phyloP scores from a whole-genome alignment of 2,888 invertebrate genomes.

The Patella ulyssiponensis region DNA sequence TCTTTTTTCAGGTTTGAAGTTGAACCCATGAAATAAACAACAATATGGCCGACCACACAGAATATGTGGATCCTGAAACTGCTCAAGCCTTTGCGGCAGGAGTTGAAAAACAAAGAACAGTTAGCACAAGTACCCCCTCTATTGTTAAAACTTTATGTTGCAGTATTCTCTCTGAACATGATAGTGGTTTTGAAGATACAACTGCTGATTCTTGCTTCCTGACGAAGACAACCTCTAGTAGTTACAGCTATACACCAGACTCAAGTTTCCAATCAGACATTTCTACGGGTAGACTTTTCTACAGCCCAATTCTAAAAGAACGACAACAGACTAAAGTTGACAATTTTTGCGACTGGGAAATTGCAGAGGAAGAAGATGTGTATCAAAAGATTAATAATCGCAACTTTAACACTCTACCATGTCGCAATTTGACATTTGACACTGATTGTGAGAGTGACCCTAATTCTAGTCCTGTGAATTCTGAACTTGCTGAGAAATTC shows the following conservation, averaged over 20 bases:
- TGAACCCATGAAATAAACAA: too few relatives aligned
- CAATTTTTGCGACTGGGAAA: conserved; percentile 23
- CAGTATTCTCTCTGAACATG: conserved; percentile 14
- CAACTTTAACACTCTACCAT: conserved; percentile 2
- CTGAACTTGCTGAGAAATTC: conserved; percentile 27
- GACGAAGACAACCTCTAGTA: neutral
- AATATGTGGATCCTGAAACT: conserved; percentile 1
- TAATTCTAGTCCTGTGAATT: neutral
- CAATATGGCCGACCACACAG: neutral
- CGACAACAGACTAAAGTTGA: neutral
- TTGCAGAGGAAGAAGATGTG: conserved; percentile 28
- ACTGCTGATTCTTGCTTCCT: conserved; percentile 17
- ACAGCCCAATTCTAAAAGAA: neutral
- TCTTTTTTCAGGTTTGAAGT: too few relatives aligned
- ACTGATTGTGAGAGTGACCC: conserved; percentile 6
- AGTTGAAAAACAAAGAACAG: conserved; percentile 20
- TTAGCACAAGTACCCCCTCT: conserved; percentile 39
- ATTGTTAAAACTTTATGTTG: conserved; percentile 20
- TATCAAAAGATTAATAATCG: conserved; percentile 14
- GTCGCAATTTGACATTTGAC: conserved; percentile 27
- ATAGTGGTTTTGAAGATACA: conserved; percentile 33
- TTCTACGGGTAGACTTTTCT: neutral
- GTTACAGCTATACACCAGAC: neutral
- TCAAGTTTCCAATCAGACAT: neutral
- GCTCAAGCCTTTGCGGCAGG: neutral